Evolutionary conservation across 2,113 vertebrate species (phyloP).

Genomic region (Eira barbara): DNA sequence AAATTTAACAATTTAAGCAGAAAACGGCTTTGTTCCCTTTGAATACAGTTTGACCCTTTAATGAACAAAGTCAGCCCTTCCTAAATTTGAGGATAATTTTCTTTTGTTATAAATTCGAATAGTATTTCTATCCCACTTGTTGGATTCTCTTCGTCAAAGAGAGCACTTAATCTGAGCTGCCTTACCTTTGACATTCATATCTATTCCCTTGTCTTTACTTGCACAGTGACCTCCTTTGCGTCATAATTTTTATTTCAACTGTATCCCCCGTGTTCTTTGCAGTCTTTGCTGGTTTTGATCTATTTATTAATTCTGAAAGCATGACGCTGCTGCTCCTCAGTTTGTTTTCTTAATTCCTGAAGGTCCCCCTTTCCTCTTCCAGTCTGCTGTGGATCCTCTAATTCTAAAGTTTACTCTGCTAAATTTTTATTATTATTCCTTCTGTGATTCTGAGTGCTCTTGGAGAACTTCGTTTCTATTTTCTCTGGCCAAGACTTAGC

Average conservation of each 20-base stretch:
- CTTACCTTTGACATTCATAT: neutral
- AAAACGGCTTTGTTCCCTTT: neutral
- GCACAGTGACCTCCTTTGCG: neutral
- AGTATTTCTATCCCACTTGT: neutral
- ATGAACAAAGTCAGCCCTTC: neutral
- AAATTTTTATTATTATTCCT: neutral
- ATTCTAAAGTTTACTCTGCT: neutral
- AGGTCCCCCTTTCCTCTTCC: neutral
- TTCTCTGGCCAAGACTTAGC: neutral
- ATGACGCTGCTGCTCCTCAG: neutral
- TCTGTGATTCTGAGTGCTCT: neutral
- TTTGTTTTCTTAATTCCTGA: neutral
- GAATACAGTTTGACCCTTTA: neutral
- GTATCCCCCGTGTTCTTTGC: neutral
- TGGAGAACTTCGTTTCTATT: neutral
- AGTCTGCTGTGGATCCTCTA: neutral
- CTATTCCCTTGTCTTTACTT: neutral
- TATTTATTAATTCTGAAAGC: neutral
- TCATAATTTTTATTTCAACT: neutral
- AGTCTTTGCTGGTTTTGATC: neutral
- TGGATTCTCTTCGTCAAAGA: neutral
- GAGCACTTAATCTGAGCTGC: neutral
- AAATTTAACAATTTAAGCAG: neutral
- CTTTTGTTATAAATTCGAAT: constrained; percentile 15
- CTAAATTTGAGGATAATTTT: neutral